Percentiles rank a stretch among this genome's conserved stretches.
phyloP scores from a whole-genome alignment of 2,888 invertebrate species.

The Syritta pipiens region DNA sequence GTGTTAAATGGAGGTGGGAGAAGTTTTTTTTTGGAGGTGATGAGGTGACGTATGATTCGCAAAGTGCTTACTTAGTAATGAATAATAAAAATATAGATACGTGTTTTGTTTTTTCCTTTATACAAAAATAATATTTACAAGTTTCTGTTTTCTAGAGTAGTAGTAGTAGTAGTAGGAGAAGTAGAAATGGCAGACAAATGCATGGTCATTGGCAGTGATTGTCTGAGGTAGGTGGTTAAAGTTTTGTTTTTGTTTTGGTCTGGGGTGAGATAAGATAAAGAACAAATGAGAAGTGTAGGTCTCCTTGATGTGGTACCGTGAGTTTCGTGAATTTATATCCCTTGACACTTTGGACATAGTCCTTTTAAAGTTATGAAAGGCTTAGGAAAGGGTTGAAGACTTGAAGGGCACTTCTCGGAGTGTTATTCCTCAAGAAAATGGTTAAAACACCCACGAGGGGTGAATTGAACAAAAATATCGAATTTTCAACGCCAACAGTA shows the following conservation, averaged over 20 bases:
- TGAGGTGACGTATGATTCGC: conserved; percentile 65
- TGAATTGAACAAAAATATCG: too few species aligned
- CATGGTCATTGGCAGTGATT: conserved; percentile 61
- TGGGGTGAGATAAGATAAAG: too few species aligned
- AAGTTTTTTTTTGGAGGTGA: conserved; percentile 17
- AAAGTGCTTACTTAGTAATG: conserved; percentile 40
- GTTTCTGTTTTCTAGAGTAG: conserved; percentile 28
- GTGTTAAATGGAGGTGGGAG: conserved; percentile 34
- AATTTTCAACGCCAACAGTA: not conserved
- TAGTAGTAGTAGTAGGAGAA: conserved; percentile 25
- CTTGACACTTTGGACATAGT: too few species aligned
- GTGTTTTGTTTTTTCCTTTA: conserved; percentile 61
- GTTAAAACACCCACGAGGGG: too few species aligned
- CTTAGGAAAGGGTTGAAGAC: too few species aligned
- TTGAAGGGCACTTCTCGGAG: too few species aligned
- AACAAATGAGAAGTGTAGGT: too few species aligned
- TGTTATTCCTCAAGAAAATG: too few species aligned
- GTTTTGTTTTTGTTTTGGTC: too few species aligned
- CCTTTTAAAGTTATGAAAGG: too few species aligned
- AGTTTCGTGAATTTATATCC: too few species aligned
- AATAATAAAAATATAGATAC: conserved; percentile 17
- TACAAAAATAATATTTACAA: conserved; percentile 70
- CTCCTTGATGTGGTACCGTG: too few species aligned
- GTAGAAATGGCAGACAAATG: conserved; percentile 58
- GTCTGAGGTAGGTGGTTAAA: conserved; percentile 24